Base-by-base conservation (phyloP, 2,113 vertebrate species). In the Oostethus manadensis region DNA sequence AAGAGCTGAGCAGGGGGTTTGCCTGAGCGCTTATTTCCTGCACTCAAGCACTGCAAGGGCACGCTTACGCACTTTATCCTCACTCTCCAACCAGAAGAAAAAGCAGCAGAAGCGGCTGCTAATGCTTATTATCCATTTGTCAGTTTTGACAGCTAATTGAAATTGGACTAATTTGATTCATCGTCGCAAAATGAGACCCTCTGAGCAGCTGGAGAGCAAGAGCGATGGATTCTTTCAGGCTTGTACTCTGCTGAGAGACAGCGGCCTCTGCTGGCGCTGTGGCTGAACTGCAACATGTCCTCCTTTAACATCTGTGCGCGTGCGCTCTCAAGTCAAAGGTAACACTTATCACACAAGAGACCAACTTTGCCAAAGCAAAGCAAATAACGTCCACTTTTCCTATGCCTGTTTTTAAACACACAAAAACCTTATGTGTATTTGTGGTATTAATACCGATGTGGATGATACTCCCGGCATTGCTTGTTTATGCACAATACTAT, bases 151-250 rank as follows among this genome's bases (percentile, higher is more conserved):
- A 54, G 29, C 53, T 55, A 13, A 8, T 55, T 40, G 33, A 40
- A 55, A 55, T 55, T 40, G 10, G 1, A 40, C 53, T 55, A 55
- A 55, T 55, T 55, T 33, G 53, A 55, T 55, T 55, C 20, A 55
- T 55, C 40, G 33, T 20, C n/a, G 4, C 51, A 21, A 40, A 38
- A 55, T 38, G 35, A 20, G 53, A 55, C 10, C 35, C 35, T 55
- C 2, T 15, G 33, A 42, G 35, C 21, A 40, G 13, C 11, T 3
- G 33, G 3, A 10, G 16, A 20, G 10, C 14, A 55, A 21, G 53
- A 21, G 18, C 11, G 51, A 4, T 21, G 53, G 20, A 40, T 40
- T 18, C 20, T 20, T 55, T 55, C 35, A 9, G 13, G 11, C 10
- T 38, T 2, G 9, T 38, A 38, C 35, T 38, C 10, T 38, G 35